Conservation (phyloP, 2,888 invertebrate species). For the Norana najaformis region DNA sequence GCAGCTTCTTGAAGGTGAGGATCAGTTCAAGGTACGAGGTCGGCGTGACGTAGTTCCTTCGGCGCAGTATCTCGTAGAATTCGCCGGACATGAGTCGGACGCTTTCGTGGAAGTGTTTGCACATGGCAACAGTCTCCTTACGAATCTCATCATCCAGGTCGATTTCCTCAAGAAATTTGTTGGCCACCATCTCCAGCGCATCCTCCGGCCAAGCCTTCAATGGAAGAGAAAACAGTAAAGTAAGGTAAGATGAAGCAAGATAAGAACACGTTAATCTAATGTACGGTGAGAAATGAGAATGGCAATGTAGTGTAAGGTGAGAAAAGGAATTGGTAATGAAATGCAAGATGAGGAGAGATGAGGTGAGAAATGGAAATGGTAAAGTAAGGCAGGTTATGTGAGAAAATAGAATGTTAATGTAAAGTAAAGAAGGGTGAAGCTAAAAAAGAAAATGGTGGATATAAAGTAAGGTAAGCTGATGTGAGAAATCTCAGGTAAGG, state of each 20-base stretch:
- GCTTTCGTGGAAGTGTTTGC: constrained; percentile 63
- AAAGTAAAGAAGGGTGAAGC: neutral
- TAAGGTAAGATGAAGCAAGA: no score
- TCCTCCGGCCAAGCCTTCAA: constrained; percentile 66
- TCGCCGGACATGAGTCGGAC: constrained; percentile 54
- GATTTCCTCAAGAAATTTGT: constrained; percentile 63
- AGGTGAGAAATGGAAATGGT: no score
- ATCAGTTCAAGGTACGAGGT: constrained; percentile 63
- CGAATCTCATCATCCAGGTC: constrained; percentile 52
- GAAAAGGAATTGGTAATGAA: no score
- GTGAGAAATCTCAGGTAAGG: neutral
- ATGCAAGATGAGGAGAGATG: no score
- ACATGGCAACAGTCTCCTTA: constrained; percentile 52
- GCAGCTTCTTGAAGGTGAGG: constrained; percentile 62
- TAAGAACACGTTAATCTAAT: no score
- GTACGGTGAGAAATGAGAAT: no score
- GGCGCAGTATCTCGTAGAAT: constrained; percentile 63
- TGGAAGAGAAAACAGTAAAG: neutral
- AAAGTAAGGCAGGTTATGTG: no score
- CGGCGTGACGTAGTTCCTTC: constrained; percentile 63
- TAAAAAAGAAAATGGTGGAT: neutral
- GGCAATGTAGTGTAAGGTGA: no score
- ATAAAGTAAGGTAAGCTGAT: neutral
- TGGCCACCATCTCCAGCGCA: constrained; percentile 64
- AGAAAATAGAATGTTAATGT: no score